Evolutionary conservation across 2,888 invertebrate species (phyloP).

Genomic region (Dynastes grantii): DNA sequence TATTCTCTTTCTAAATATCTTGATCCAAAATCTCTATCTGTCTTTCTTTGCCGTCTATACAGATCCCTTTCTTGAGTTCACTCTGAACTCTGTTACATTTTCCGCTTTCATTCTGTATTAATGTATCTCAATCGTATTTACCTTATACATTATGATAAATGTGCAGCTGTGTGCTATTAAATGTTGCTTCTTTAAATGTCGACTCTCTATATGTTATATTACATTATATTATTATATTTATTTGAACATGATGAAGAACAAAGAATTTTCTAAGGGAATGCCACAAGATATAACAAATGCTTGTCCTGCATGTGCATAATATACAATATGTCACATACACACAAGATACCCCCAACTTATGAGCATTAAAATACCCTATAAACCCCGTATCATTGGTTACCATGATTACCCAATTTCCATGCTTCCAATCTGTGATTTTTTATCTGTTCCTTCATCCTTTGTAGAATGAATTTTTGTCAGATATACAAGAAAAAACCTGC

Average conservation of each 20-base stretch:
- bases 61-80: conserved; percentile 1
- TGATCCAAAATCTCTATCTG: conserved; percentile 10
- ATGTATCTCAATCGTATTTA: not conserved
- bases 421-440: too few species aligned
- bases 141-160: conserved; percentile 59
- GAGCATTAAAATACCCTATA: not conserved
- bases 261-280: conserved; percentile 71
- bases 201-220: conserved; percentile 44
- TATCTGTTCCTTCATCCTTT: conserved; percentile 52
- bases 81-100: not conserved
- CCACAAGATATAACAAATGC: conserved; percentile 55
- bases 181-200: conserved; percentile 64
- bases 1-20: not conserved
- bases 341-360: not conserved
- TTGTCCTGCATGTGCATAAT: conserved; percentile 56
- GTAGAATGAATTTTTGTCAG: not conserved
- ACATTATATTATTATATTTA: conserved; percentile 1
- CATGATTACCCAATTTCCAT: conserved; percentile 42
- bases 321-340: not conserved
- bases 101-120: too few species aligned
- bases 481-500: conserved; percentile 36
- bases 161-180: conserved; percentile 68
- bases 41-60: conserved; percentile 5
- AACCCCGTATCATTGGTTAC: conserved; percentile 46
- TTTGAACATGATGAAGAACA: conserved; percentile 66